Base-by-base conservation (phyloP, 1,140 invertebrate species). In the Brachionus plicatilis region DNA sequence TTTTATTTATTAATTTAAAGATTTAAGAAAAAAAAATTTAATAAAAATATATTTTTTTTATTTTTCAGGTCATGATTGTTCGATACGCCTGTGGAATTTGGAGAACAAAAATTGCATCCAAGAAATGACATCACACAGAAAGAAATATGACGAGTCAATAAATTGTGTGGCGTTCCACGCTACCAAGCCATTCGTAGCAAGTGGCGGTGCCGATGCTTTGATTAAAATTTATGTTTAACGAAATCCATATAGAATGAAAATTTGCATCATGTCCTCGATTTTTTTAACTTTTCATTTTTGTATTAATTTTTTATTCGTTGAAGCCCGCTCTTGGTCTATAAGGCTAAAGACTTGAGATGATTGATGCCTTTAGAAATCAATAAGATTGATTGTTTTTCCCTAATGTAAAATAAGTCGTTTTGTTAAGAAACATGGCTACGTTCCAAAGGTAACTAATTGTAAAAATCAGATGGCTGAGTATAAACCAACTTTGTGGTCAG, bases 141-240 rank as follows among this genome's bases (percentile, higher is more conserved):
- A 99, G 90, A 99, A 99, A 91, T 98, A 98, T 91, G 97, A 99
- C 90, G 97, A 99, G 91, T 95, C 96, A 88, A 99, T 99, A 91
- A 93, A 98, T 88, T 96, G 98, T 90, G 97, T 99, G 85, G 96
- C 97, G 88, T 99, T 99, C 92, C 97, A 99, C 92, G 96, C 97
- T 87, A 94, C 95, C 86, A 95, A 96, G 91, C 95, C 96, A 85
- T 98, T 96, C 90, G 99, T 99, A 88, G 98, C 97, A 84, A 97
- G 95, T 91, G 96, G 96, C 85, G 97, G 97, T 85, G 97, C 97
- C 85, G 97, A 99, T 92, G 96, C 94, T 85, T 92, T 99, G 86
- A 97, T 96, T 88, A 99, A 99, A 92, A 97, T 99, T 87, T 98
- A 92, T 87, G 91, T 92, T 86, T 92, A 88, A 17, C 7, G 11